Evolutionary conservation across 1,140 invertebrate species (phyloP), one percentile per base, ranked within the genome.

Genomic region (Bemisia tabaci): DNA sequence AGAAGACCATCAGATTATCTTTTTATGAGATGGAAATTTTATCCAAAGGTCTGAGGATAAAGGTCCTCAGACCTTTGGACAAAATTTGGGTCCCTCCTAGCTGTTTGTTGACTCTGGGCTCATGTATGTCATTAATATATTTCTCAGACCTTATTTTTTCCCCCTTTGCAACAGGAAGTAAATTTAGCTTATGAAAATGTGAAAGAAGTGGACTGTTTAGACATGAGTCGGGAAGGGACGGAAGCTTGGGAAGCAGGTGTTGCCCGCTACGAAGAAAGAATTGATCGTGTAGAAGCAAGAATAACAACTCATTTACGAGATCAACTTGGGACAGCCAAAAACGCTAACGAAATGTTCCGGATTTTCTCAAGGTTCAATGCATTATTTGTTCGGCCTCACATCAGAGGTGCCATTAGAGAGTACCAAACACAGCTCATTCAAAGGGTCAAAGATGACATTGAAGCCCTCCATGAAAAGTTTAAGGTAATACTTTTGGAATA

Each of bases 361-460:
- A 98, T 98, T 73, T 98, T 97, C 80, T 95, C 93, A 11, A 85
- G 96, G 22, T 99, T 98, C 80, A 99, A 99, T 80, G 96, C 95
- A 0, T 80, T 99, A 21, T 99, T 99, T 81, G 95, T 99, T 2
- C 85, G 97, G 21, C 96, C 96, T 5, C 96, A 99, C 78, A 99
- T 99, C 74, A 84, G 95, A 67, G 97, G 97, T 22, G 97, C 97
- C 26, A 99, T 99, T 71, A 81, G 96, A 48, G 96, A 99, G 81
- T 99, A 99, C 79, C 97, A 99, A 80, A 98, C 96, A 0, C 95
- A 99, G 77, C 82, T 99, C 26, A 99, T 99, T 75, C 95, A 99
- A 76, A 84, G 95, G 68, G 97, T 99, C 11, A 99, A 99, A 77
- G 96, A 98, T 75, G 97, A 99, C 74, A 99, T 99, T 74, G 95